Evolutionary conservation across 2,797 vertebrate species (phyloP).

Genomic region (Peromyscus attwateri): DNA sequence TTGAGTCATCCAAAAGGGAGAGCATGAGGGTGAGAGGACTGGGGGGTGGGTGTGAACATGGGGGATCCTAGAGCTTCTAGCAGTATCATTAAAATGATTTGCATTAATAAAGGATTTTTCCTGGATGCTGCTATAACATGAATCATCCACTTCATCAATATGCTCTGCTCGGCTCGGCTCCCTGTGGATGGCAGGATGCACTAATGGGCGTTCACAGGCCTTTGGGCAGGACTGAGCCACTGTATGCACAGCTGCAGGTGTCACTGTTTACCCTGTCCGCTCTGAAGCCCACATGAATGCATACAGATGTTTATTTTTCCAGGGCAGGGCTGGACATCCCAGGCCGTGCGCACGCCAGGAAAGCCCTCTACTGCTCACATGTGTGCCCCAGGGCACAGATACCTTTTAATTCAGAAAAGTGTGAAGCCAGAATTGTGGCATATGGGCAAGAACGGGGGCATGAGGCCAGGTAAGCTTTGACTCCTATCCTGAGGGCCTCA

Average conservation of each 20-base stretch:
- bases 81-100: background rate
- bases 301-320: background rate
- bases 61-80: background rate
- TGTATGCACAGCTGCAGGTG: background rate
- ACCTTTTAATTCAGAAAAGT: background rate
- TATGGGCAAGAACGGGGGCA: background rate
- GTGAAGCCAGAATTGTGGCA: background rate
- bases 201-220: background rate
- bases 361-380: background rate
- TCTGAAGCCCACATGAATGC: background rate
- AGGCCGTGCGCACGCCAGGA: too few relatives aligned
- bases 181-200: rapidly evolving
- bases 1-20: background rate
- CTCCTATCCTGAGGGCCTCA: background rate
- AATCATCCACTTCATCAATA: background rate
- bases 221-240: background rate
- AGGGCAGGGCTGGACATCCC: background rate
- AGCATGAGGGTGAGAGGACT: background rate
- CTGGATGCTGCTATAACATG: background rate
- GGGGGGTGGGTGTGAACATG: background rate
- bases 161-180: background rate
- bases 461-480: background rate
- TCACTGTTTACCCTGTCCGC: background rate
- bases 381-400: background rate
- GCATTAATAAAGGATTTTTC: background rate